These are phyloP conservation scores for Diprion similis DNA, from an alignment of 1,140 invertebrate species.

Conservation along the genomic window DNA sequence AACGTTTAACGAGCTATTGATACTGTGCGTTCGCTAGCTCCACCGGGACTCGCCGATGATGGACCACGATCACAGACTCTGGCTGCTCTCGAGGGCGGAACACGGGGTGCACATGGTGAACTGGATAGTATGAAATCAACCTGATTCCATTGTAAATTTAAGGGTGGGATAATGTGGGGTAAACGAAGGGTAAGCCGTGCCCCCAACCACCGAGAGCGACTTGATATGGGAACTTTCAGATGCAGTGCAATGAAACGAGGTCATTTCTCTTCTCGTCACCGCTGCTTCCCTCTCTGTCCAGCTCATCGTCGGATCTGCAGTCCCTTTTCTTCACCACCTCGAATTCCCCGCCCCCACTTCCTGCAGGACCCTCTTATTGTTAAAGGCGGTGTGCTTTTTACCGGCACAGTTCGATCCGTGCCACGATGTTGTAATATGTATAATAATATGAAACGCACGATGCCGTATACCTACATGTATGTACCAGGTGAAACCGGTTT, in stretches of 20 bases:
- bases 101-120: not conserved
- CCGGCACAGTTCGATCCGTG: no score
- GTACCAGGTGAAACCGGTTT: conserved; percentile 17
- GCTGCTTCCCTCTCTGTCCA: conserved; percentile 7
- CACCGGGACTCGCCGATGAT: not conserved
- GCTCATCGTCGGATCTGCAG: not conserved
- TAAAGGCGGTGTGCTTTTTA: no score
- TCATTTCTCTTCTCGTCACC: conserved; percentile 12
- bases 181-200: conserved; percentile 14
- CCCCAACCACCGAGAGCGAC: not conserved
- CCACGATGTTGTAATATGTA: conserved; percentile 8
- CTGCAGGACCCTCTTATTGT: not conserved
- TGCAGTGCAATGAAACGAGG: conserved; percentile 6
- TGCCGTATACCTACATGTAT: no score
- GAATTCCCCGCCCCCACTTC: not conserved
- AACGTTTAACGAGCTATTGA: conserved; percentile 60
- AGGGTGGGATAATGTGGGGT: conserved; percentile 33
- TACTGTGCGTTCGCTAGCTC: conserved; percentile 38
- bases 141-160: conserved; percentile 46
- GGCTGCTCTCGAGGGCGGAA: no score
- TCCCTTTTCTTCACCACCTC: no score
- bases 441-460: conserved; percentile 12
- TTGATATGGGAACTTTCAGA: conserved; percentile 11
- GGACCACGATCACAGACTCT: no score
- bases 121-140: conserved; percentile 15